These are phyloP conservation scores for Hylia prasina DNA, from an alignment of 2,113 vertebrate species.

Conservation along the genomic window DNA sequence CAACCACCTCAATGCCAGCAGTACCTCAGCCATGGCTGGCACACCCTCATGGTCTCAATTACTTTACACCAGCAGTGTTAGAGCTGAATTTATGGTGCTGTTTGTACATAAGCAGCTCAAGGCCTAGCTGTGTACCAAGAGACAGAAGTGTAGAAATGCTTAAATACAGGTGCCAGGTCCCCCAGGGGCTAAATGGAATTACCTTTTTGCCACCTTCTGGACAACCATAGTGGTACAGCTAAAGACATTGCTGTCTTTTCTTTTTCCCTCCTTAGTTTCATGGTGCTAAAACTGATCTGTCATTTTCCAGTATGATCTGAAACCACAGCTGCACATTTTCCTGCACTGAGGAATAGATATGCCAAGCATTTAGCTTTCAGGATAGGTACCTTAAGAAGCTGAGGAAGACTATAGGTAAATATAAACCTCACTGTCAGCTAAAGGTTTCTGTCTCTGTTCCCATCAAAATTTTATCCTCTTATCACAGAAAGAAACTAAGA, in stretches of 20 bases:
- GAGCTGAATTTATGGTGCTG: not conserved
- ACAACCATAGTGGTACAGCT: rapidly evolving
- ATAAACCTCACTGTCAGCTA: not conserved
- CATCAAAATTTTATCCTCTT: not conserved
- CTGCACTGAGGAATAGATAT: not conserved
- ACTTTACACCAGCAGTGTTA: not conserved
- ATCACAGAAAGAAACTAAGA: not conserved
- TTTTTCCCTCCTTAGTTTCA: not conserved
- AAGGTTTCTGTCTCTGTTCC: not conserved
- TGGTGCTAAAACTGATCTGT: not conserved
- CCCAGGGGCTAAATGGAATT: rapidly evolving
- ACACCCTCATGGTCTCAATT: not conserved
- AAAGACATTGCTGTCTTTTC: not conserved
- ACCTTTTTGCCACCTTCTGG: not conserved
- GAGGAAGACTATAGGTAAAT: not conserved
- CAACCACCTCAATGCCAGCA: not conserved
- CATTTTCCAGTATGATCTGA: not conserved
- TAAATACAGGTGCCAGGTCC: not conserved
- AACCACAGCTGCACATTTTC: not conserved
- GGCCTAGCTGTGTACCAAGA: not conserved
- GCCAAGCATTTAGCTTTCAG: not conserved
- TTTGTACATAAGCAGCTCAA: not conserved
- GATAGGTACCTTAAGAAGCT: not conserved
- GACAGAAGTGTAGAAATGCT: not conserved
- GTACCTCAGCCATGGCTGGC: not conserved